A percentile compares a stretch with the other conserved stretches of the same genome.
These are phyloP conservation scores for Lagenorhynchus albirostris DNA, from an alignment of 2,113 vertebrate genomes.

Conservation along the genomic window DNA sequence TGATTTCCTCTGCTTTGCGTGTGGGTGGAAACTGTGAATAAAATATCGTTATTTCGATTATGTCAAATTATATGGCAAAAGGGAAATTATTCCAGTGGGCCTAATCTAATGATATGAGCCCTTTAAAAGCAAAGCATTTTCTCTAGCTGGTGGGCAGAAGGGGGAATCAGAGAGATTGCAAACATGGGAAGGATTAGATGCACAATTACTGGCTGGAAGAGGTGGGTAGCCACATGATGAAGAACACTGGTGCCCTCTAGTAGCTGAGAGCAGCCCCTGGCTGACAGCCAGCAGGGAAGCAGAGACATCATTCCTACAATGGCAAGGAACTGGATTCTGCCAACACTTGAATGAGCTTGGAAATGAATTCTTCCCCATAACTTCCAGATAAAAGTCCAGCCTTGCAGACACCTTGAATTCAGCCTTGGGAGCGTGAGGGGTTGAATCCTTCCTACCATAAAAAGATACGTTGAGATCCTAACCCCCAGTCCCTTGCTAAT, in stretches of 20 bases:
- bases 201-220: background rate
- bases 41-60: background rate
- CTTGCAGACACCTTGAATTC: background rate
- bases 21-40: background rate
- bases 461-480: background rate
- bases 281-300: background rate
- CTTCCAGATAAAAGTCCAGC: background rate
- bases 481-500: background rate
- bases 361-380: background rate
- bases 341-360: background rate
- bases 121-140: background rate
- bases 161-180: background rate
- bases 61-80: background rate
- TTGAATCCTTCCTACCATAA: background rate
- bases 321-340: background rate
- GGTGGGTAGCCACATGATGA: background rate
- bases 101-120: background rate
- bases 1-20: background rate
- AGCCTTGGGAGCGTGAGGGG: too few relatives aligned
- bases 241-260: background rate
- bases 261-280: background rate
- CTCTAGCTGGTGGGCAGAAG: background rate
- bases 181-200: background rate
- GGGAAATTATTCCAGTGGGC: background rate
- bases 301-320: background rate